Evolutionary conservation across 2,888 invertebrate species (phyloP).

Genomic region (Druceiella hillmani): DNA sequence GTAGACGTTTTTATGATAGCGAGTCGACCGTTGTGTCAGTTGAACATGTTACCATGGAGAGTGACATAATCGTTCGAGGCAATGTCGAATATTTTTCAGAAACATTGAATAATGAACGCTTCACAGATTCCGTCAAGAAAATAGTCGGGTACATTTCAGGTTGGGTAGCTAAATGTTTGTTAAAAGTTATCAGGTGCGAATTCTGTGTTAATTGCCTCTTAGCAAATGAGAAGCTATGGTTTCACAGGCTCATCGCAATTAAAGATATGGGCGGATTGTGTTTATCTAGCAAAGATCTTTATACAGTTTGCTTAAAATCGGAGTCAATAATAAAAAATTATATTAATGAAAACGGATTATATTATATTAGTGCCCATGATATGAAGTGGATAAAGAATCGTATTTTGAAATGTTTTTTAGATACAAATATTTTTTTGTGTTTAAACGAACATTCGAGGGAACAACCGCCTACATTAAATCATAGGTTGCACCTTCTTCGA

Average conservation of each 20-base stretch:
- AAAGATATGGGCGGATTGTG: slow-evolving; percentile 5
- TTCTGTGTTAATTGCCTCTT: slow-evolving; percentile 7
- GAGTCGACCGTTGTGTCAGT: background rate
- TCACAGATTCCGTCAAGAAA: slow-evolving; percentile 3
- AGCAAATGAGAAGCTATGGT: slow-evolving; percentile 7
- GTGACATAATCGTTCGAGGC: slow-evolving; percentile 10
- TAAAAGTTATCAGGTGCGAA: slow-evolving; percentile 10
- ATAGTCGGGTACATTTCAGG: slow-evolving; percentile 11
- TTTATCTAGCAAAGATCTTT: slow-evolving; percentile 10
- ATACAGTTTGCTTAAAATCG: slow-evolving; percentile 10
- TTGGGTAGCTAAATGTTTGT: slow-evolving; percentile 10
- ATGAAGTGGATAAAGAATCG: too few species aligned
- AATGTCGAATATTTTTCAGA: slow-evolving; percentile 6
- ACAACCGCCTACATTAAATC: slow-evolving; percentile 2
- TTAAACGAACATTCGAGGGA: too few species aligned
- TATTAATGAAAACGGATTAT: too few species aligned
- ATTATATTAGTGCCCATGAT: too few species aligned
- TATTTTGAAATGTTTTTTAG: too few species aligned
- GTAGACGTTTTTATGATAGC: background rate
- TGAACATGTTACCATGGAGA: slow-evolving; percentile 7
- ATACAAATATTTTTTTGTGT: too few species aligned
- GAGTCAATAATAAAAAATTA: slow-evolving; percentile 10
- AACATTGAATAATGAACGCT: slow-evolving; percentile 7
- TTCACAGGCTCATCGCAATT: slow-evolving; percentile 10
- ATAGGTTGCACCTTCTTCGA: background rate